These are phyloP conservation scores for Pardosa pseudoannulata DNA, from an alignment of 2,888 invertebrate genomes.

Conservation along the genomic window DNA sequence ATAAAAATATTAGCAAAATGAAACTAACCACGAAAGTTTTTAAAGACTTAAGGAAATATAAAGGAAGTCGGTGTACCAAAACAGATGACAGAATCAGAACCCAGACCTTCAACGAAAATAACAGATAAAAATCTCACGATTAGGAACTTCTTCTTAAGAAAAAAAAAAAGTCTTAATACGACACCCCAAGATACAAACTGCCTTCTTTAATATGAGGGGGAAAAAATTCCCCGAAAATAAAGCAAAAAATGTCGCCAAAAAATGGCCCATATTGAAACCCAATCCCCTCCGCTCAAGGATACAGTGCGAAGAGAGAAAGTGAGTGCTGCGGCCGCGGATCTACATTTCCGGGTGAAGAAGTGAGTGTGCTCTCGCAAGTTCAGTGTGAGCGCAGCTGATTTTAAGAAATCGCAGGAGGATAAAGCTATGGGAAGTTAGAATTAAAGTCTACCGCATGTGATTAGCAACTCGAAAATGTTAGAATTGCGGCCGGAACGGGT, in stretches of 20 bases:
- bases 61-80: too few relatives aligned
- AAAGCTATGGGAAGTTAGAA: not conserved
- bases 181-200: not conserved
- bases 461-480: not conserved
- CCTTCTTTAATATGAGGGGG: not conserved
- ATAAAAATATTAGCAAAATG: too few relatives aligned
- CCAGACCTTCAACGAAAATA: not conserved
- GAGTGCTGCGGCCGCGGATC: conserved; percentile 53
- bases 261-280: conserved; percentile 51
- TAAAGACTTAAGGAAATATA: too few relatives aligned
- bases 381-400: not conserved
- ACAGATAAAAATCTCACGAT: not conserved
- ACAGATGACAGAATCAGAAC: too few relatives aligned
- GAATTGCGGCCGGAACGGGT: conserved; percentile 24
- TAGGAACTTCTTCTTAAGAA: too few relatives aligned
- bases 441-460: not conserved
- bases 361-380: not conserved
- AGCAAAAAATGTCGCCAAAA: conserved; percentile 46
- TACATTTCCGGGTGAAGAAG: conserved; percentile 46
- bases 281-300: conserved; percentile 50
- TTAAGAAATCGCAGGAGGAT: not conserved
- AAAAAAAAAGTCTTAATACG: conserved; percentile 10
- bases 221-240: conserved; percentile 1
- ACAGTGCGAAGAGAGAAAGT: conserved; percentile 26
- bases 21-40: too few relatives aligned